These are phyloP conservation scores for Uropetala carovei DNA, from an alignment of 2,888 invertebrate genomes.

Conservation along the genomic window DNA sequence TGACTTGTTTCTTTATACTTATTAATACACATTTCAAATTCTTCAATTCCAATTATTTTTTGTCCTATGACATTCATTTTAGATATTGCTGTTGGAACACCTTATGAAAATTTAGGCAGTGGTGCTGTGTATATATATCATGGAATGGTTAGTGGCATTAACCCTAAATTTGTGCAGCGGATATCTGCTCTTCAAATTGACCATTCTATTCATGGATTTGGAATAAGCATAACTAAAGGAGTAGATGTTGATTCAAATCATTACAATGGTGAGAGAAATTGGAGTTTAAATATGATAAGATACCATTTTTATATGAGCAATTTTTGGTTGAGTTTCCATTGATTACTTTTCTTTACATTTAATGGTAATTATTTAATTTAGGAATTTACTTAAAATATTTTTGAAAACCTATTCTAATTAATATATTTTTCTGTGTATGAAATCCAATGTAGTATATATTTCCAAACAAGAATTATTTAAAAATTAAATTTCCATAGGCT, in stretches of 20 bases:
- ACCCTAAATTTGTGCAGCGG: constrained; percentile 75
- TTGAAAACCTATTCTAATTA: too few relatives aligned
- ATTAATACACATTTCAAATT: not conserved
- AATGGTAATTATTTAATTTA: not conserved
- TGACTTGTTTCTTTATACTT: not conserved
- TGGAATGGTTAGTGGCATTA: constrained; percentile 76
- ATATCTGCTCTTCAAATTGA: constrained; percentile 75
- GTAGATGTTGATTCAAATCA: constrained; percentile 80
- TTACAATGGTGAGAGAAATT: constrained; percentile 77
- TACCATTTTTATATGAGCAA: too few relatives aligned
- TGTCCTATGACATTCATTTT: constrained; percentile 67
- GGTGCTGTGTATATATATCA: constrained; percentile 82
- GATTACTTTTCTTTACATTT: not conserved
- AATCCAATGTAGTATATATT: too few relatives aligned
- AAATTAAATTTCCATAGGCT: too few relatives aligned
- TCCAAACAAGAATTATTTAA: too few relatives aligned
- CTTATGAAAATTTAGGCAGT: constrained; percentile 78
- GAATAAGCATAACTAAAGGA: constrained; percentile 79
- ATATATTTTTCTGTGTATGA: too few relatives aligned
- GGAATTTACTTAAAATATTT: too few relatives aligned
- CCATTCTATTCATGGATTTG: constrained; percentile 76
- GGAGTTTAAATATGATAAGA: too few relatives aligned
- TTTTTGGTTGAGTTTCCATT: not conserved
- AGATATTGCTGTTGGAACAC: constrained; percentile 83
- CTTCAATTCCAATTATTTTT: not conserved